phyloP scores from a whole-genome alignment of 1,140 invertebrate genomes.

The Drosophila fuyamai region DNA sequence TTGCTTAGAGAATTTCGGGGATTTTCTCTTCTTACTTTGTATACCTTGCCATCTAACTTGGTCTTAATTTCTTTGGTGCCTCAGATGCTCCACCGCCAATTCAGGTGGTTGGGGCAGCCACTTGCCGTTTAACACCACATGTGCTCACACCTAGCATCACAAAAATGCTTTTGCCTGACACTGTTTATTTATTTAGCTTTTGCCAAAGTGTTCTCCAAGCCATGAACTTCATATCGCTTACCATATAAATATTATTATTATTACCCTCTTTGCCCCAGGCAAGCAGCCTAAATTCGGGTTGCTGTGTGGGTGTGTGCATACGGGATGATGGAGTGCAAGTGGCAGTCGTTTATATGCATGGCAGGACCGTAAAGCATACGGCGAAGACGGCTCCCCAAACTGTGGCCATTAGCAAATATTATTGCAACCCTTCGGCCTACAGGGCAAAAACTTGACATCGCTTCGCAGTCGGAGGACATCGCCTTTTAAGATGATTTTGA shows the following conservation, averaged over 20 bases:
- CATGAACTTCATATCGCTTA: constrained; percentile 72
- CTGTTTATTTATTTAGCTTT: constrained; percentile 75
- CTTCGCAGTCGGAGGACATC: neutral
- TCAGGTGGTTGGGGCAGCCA: constrained; percentile 40
- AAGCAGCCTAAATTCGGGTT: constrained; percentile 30
- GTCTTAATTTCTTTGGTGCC: constrained; percentile 4
- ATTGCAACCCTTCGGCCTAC: constrained; percentile 36
- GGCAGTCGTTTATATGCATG: constrained; percentile 57
- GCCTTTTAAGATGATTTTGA: neutral
- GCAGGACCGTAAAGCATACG: constrained; percentile 42
- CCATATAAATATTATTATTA: constrained; percentile 82
- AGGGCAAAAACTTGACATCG: constrained; percentile 1
- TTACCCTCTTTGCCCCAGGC: constrained; percentile 45
- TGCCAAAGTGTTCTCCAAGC: constrained; percentile 63
- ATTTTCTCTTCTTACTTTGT: neutral
- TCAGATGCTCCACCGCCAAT: constrained; percentile 38
- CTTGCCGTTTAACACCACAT: constrained; percentile 53
- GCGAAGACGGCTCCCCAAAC: constrained; percentile 21
- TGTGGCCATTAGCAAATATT: constrained; percentile 75
- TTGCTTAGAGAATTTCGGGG: neutral
- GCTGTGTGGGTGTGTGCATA: constrained; percentile 20
- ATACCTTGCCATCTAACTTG: neutral
- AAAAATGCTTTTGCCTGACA: constrained; percentile 25
- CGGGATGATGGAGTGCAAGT: constrained; percentile 66
- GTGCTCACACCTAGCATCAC: constrained; percentile 28